Conservation (phyloP, 2,888 invertebrate genomes). For the Icerya purchasi region DNA sequence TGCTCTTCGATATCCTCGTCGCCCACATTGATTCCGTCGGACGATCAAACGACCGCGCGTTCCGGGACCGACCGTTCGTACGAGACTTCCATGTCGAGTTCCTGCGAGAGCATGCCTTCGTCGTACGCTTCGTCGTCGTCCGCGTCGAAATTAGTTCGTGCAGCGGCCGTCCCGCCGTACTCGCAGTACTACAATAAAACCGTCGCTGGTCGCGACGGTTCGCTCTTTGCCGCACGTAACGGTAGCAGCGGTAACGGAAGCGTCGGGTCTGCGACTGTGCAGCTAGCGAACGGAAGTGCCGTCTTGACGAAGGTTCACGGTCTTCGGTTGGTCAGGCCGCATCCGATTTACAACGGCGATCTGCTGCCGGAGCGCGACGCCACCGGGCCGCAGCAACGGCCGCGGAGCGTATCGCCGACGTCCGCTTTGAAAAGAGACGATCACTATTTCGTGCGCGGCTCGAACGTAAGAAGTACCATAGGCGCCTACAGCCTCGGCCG, state of each 20-base stretch:
- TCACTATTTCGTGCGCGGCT: constrained; percentile 7
- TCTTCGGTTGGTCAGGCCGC: background rate
- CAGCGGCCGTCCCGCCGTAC: background rate
- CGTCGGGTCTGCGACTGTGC: background rate
- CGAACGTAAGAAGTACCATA: constrained; percentile 8
- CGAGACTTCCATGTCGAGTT: background rate
- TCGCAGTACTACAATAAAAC: constrained; percentile 1
- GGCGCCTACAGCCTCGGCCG: constrained; percentile 12
- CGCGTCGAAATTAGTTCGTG: background rate
- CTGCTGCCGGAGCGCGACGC: background rate
- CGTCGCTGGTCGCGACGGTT: background rate
- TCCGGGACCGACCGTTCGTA: background rate
- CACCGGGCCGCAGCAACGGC: background rate
- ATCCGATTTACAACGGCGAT: background rate
- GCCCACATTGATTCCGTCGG: background rate
- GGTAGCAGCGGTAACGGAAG: background rate
- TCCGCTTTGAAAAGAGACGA: background rate
- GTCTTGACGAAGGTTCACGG: background rate
- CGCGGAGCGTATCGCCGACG: background rate
- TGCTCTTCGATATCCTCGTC: constrained; percentile 1
- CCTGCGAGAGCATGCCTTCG: background rate
- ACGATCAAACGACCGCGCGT: background rate
- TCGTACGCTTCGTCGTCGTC: background rate
- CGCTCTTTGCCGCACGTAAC: background rate
- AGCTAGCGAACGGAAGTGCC: background rate